These are phyloP conservation scores for Ceratitis capitata DNA, from an alignment of 1,140 invertebrate species.

Conservation along the genomic window DNA sequence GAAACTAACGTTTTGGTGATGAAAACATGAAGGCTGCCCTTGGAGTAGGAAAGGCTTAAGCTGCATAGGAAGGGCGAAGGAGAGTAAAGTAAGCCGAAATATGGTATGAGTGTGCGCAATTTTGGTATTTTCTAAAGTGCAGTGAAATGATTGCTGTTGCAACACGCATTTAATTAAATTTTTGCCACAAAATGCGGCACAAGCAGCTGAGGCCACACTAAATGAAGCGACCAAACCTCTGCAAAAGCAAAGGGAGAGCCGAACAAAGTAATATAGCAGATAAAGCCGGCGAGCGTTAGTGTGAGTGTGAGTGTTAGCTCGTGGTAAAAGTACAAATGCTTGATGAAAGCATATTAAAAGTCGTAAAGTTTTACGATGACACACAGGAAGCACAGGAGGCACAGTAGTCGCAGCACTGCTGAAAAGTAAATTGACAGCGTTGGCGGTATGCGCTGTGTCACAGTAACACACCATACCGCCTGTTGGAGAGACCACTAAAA, in stretches of 20 bases:
- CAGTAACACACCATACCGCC: no score
- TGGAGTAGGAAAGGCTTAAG: background rate
- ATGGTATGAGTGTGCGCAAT: background rate
- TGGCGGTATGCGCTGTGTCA: background rate
- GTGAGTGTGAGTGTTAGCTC: background rate
- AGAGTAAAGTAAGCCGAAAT: background rate
- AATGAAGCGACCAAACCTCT: slow-evolving; percentile 16
- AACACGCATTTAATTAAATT: slow-evolving; percentile 60
- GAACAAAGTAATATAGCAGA: background rate
- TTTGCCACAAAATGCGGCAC: slow-evolving; percentile 54
- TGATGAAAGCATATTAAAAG: slow-evolving; percentile 38
- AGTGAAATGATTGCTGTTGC: slow-evolving; percentile 43
- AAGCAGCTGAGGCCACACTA: slow-evolving; percentile 55
- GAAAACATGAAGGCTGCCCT: background rate
- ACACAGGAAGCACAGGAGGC: background rate
- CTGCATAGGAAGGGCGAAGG: slow-evolving; percentile 31
- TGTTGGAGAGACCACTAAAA: background rate
- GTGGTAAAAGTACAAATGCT: background rate
- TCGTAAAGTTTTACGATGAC: slow-evolving; percentile 40
- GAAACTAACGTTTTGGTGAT: slow-evolving; percentile 56
- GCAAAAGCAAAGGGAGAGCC: background rate
- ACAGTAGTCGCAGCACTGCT: background rate
- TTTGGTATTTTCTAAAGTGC: slow-evolving; percentile 40
- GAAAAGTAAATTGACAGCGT: background rate
- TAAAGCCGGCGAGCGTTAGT: background rate